Evolutionary conservation across 1,140 invertebrate species (phyloP).

Genomic region (Ridgeia piscesae): DNA sequence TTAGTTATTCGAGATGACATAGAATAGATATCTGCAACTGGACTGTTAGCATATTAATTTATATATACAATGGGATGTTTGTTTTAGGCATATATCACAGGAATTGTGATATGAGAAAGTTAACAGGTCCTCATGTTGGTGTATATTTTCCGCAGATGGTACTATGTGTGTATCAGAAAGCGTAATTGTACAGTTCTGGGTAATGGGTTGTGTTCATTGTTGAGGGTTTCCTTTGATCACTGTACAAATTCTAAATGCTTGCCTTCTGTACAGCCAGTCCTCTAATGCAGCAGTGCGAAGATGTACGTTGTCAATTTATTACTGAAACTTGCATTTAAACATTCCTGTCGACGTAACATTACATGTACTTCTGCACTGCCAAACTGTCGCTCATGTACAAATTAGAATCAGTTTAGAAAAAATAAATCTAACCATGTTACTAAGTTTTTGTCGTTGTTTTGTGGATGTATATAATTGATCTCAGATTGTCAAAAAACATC

Average conservation of each 20-base stretch:
- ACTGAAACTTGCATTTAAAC: not conserved
- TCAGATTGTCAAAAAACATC: too few relatives aligned
- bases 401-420: not conserved
- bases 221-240: not conserved
- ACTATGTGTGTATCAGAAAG: not conserved
- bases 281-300: not conserved
- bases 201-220: not conserved
- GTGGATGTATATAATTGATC: not conserved
- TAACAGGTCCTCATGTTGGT: not conserved
- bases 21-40: too few relatives aligned
- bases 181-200: not conserved
- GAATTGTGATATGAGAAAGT: not conserved
- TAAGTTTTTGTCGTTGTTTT: not conserved
- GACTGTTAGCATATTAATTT: too few relatives aligned
- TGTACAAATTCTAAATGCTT: not conserved
- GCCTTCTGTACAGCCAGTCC: not conserved
- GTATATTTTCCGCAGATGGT: conserved; percentile 1
- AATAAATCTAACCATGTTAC: conserved; percentile 2
- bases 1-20: too few relatives aligned
- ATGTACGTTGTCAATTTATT: not conserved
- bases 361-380: not conserved
- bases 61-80: too few relatives aligned
- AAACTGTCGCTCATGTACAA: not conserved
- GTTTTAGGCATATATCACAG: not conserved
- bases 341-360: not conserved